Base-by-base conservation (phyloP, 2,888 invertebrate species). In the Atherix ibis region DNA sequence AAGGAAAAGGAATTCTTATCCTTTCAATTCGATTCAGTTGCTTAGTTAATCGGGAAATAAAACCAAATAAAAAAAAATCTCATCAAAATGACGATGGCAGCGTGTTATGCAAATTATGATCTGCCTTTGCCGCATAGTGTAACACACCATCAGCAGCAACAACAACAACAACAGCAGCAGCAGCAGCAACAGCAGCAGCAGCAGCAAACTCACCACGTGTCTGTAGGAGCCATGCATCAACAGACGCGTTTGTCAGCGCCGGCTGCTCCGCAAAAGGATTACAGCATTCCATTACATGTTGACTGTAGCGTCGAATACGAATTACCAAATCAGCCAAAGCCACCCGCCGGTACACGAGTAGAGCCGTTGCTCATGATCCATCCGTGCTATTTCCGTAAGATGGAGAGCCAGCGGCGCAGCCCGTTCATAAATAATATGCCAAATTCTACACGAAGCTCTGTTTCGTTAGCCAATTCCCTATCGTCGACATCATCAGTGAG, bases 291-390 rank as follows among this genome's bases (percentile, higher is more conserved):
- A 53, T 68, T 85, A 58, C 83, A 84, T 67, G 85, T 85, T 60
- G 85, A 85, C 64, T 84, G 84, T 67, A 83, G 83, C 67, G 84
- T 85, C 52, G 85, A 85, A 65, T 85, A 85, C 70, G 85, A 85
- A 68, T 68, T 85, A 61, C 84, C 84, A 53, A 84, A 83, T 62
- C 80, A 82, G 65, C 82, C 83, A 48, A 83, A 83, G 65, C 84
- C 84, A 49, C 83, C 84, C 48, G 79, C 78, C 55, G 82, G 82
- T 44, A 77, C 76, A 57, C 68, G 80, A 56, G 75, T 78, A 54
- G 84, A 84, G 62, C 84, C 84, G 35, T 68, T 85, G 54, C 71
- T 85, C 51, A 85, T 85, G 83, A 85, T 85, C 57, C 85, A 84
- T 66, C 85, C 84, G 32, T 82, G 83, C 54, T 84, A 84, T 63